Conservation (phyloP, 2,888 invertebrate genomes). For the Heliothis peltigera region DNA sequence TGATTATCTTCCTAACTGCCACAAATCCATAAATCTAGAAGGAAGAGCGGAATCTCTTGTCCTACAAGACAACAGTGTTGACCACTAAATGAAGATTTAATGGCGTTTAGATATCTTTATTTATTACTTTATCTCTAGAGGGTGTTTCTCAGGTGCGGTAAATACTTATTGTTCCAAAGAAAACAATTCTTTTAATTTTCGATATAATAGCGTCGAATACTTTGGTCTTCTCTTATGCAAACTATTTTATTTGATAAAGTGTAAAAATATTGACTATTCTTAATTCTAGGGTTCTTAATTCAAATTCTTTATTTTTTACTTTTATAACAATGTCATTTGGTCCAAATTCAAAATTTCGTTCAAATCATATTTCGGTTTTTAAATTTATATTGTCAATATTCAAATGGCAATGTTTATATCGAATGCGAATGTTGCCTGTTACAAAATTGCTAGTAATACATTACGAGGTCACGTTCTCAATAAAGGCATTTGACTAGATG, state of each 20-base stretch:
- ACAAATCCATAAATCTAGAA: slow-evolving; percentile 53
- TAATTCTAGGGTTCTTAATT: too few species aligned
- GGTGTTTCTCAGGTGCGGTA: slow-evolving; percentile 52
- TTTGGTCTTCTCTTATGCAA: not conserved
- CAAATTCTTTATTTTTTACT: too few species aligned
- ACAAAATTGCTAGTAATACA: slow-evolving; percentile 57
- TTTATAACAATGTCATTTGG: too few species aligned
- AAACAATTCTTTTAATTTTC: slow-evolving; percentile 38
- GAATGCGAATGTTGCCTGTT: slow-evolving; percentile 43
- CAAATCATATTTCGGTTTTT: not conserved
- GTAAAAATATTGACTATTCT: too few species aligned
- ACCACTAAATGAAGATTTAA: slow-evolving; percentile 63
- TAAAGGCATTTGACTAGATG: slow-evolving; percentile 62
- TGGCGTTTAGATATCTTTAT: slow-evolving; percentile 61
- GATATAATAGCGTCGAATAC: not conserved
- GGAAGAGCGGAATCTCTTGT: slow-evolving; percentile 59
- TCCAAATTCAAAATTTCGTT: not conserved
- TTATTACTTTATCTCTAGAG: slow-evolving; percentile 59
- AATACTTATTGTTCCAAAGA: slow-evolving; percentile 54
- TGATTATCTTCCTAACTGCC: slow-evolving; percentile 25
- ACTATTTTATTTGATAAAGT: not conserved
- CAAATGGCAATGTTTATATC: slow-evolving; percentile 19
- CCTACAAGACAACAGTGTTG: slow-evolving; percentile 37
- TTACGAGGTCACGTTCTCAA: slow-evolving; percentile 63
- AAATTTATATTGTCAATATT: slow-evolving; percentile 9